Evolutionary conservation across 2,888 invertebrate species (phyloP), one percentile per base, ranked within the genome.

Genomic region (Oscheius onirici): DNA sequence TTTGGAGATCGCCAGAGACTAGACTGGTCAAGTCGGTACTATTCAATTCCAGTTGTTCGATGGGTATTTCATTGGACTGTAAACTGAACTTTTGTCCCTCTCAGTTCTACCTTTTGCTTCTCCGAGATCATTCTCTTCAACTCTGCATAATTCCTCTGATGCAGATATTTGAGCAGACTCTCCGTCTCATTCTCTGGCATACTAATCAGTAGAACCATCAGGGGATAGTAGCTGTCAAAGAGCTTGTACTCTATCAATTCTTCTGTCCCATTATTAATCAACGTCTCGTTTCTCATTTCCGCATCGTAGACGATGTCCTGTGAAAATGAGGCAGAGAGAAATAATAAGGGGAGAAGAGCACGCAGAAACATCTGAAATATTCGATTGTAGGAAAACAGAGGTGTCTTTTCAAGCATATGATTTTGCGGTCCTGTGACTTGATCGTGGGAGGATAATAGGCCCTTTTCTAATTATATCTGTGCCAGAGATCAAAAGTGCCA

Each of bases 141-240:
- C 40, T 75, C 73, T 43, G 76, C 78, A 28, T 79, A 79, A 2
- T 73, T 76, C 44, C 74, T 71, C 55, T 73, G 67, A 13, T 58
- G 61, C 51, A 79, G 41, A 44, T 79, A 79, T 15, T 46, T 55
- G 15, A 61, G 26, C 0, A 76, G 71, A 61, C 54, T 54, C 26
- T 76, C 76, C 3, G 65, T 72, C 34, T 76, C 75, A n/a, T 80
- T 76, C 3, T 63, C 40, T 15, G 80, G 69, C 20, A 80, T 66
- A 22, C 72, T 69, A 2, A 76, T 65, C 13, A 80, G 63, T 11
- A 78, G 60, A 2, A 77, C 54, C 46, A 78, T 72, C 0, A 80
- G 51, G 1, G 80, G 80, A 10, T 76, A 70, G 63, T 80, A 80
- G 44, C 72, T 77, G 34, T 80, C 73, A 34, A 78, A 65, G 2